Evolutionary conservation across 2,888 invertebrate species (phyloP).

Genomic region (Sphinx pinastri): DNA sequence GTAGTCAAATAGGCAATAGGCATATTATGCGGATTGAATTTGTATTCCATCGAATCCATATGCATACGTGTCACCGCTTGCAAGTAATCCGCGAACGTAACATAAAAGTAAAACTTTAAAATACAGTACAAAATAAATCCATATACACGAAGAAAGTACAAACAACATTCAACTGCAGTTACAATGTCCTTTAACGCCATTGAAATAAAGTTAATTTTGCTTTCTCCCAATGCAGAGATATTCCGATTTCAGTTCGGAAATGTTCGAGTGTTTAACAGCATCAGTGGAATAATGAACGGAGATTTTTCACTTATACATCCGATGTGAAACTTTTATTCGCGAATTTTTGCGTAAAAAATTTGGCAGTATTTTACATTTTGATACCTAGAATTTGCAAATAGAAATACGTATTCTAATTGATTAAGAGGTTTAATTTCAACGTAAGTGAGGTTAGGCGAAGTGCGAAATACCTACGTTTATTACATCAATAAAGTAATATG

Average conservation of each 20-base stretch:
- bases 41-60: neutral
- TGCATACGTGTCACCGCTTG: neutral
- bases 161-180: neutral
- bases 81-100: neutral
- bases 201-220: neutral
- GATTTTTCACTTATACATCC: conserved; percentile 9
- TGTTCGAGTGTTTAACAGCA: conserved; percentile 12
- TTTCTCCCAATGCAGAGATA: neutral
- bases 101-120: neutral
- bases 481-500: too few relatives aligned
- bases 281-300: conserved; percentile 10
- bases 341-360: neutral
- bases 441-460: too few relatives aligned
- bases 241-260: conserved; percentile 1
- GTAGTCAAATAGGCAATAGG: too few relatives aligned
- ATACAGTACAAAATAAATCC: conserved; percentile 1
- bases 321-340: neutral
- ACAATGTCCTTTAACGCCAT: neutral
- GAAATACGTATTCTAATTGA: neutral
- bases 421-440: too few relatives aligned
- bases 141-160: neutral
- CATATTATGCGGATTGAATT: too few relatives aligned
- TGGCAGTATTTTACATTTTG: neutral
- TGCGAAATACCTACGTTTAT: too few relatives aligned
- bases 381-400: neutral